Base-by-base conservation (phyloP, 2,797 vertebrate genomes). In the Anas bahamensis region DNA sequence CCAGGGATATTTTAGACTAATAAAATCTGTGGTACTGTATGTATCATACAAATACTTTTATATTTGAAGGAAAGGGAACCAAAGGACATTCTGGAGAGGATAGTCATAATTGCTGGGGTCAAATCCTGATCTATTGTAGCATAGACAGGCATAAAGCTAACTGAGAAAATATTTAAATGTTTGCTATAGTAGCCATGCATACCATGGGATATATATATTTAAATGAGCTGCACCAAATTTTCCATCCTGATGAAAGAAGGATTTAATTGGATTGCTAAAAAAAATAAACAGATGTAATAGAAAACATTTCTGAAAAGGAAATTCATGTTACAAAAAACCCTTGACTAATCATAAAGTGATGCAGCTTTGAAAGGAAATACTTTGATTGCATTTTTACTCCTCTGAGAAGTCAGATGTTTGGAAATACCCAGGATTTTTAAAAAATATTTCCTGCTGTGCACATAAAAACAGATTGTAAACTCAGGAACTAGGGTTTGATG, bases 321-420 rank as follows among this genome's bases (percentile, higher is more conserved):
- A 95, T 95, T 93, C 70, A 44, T 93, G 88, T 86, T 94, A 89
- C 93, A 94, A 95, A 95, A 87, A 88, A 13, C 59, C 68, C 81
- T 94, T 96, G 86, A 83, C 93, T 96, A 97, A 97, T 94, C 95
- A 92, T 63, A 90, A 97, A 97, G 44, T 88, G 90, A 94, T 93
- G 94, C 75, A 95, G 90, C 95, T 96, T 79, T 94, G 95, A 97
- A 97, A 97, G 91, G 96, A 97, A 97, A 97, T 93, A 93, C 94
- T 95, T 93, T 90, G 94, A 91, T 89, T 97, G 94, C 89, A 17
- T 96, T 97, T 97, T 95, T 86, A 90, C 86, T 89, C 95, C 96
- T 95, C 86, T 95, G 94, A 97, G 83, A 90, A 95, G 89, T 94
- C 92, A 96, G 94, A 97, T 95, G 94, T 96, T 97, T 94, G 94